phyloP scores from a whole-genome alignment of 2,797 vertebrate genomes.

The Allobates femoralis region DNA sequence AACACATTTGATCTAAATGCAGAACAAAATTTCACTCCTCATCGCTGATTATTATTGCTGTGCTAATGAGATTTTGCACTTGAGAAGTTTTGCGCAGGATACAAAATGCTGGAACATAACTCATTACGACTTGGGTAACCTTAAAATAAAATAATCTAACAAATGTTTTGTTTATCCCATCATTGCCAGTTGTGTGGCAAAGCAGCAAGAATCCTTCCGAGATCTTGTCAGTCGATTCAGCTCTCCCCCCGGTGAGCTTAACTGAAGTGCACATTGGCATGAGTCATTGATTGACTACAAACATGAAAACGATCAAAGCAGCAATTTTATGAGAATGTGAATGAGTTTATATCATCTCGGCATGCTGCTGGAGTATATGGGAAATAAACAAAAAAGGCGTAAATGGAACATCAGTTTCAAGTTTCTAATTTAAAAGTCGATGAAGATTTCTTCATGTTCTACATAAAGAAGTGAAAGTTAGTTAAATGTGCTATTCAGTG shows the following conservation, averaged over 20 bases:
- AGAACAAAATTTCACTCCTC: slow-evolving; percentile 41
- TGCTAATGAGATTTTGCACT: slow-evolving; percentile 57
- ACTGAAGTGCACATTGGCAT: slow-evolving; percentile 46
- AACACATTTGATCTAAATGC: slow-evolving; percentile 50
- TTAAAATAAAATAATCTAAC: slow-evolving; percentile 7
- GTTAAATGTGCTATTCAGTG: neutral
- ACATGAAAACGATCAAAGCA: slow-evolving; percentile 52
- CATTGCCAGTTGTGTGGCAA: slow-evolving; percentile 10
- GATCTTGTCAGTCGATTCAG: slow-evolving; percentile 20
- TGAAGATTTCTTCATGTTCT: slow-evolving; percentile 33
- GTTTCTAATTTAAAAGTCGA: slow-evolving; percentile 39
- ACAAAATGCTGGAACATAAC: neutral
- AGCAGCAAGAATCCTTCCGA: slow-evolving; percentile 20
- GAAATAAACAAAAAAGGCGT: slow-evolving; percentile 15
- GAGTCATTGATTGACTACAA: slow-evolving; percentile 47
- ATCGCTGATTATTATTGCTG: slow-evolving; percentile 41
- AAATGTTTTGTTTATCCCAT: slow-evolving; percentile 16
- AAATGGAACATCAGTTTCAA: slow-evolving; percentile 29
- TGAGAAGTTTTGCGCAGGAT: slow-evolving; percentile 33
- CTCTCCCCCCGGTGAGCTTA: slow-evolving; percentile 27
- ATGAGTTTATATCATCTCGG: slow-evolving; percentile 30
- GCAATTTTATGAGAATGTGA: slow-evolving; percentile 43
- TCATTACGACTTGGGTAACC: slow-evolving; percentile 13
- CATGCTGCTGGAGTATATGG: slow-evolving; percentile 13
- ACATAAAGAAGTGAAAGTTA: slow-evolving; percentile 34